Conservation (phyloP, 2,888 invertebrate genomes). For the Oscheius onirici region DNA sequence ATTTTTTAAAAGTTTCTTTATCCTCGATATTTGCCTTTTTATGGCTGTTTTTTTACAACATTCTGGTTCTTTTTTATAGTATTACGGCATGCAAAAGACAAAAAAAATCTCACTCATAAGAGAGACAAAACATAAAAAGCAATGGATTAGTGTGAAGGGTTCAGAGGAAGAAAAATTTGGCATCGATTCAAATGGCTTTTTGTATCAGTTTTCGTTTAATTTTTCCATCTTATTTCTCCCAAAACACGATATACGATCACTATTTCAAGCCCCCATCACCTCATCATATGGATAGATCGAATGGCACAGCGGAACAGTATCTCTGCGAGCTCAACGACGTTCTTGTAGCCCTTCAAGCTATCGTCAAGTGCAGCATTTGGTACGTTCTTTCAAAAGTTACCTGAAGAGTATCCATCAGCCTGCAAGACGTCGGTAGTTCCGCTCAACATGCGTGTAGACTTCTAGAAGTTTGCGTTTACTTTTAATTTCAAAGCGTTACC, state of each 20-base stretch:
- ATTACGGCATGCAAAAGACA: no score
- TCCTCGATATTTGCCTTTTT: not conserved
- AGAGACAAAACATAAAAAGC: no score
- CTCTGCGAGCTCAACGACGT: conserved; percentile 26
- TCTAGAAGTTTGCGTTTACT: no score
- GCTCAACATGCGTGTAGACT: no score
- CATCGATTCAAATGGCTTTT: no score
- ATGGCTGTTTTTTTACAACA: not conserved
- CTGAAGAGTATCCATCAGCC: no score
- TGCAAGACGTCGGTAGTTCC: no score
- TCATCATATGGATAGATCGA: conserved; percentile 19
- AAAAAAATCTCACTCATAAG: no score
- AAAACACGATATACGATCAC: not conserved
- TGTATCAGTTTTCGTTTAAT: not conserved
- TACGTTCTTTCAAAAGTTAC: conserved; percentile 20
- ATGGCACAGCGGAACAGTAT: conserved; percentile 20
- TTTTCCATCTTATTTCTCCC: no score
- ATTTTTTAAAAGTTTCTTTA: not conserved
- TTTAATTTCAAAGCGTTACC: not conserved
- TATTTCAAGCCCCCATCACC: not conserved
- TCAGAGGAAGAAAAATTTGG: no score
- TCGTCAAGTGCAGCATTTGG: conserved; percentile 55
- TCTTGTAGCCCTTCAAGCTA: conserved; percentile 41
- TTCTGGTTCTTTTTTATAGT: not conserved
- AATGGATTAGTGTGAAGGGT: no score